phyloP scores from a whole-genome alignment of 2,888 invertebrate species.

The Odontomyia ornata region DNA sequence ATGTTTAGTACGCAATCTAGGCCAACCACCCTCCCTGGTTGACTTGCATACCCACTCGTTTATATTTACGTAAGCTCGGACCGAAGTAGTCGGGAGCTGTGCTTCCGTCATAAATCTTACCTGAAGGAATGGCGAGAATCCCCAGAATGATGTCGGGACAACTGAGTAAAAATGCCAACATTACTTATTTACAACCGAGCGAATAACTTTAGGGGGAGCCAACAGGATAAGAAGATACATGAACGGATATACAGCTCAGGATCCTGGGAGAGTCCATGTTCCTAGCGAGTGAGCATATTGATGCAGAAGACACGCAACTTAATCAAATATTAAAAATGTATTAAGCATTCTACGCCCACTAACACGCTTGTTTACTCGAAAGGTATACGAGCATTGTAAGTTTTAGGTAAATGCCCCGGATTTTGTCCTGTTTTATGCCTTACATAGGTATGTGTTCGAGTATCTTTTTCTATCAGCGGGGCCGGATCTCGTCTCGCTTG shows the following conservation, averaged over 20 bases:
- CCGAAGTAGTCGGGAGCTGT: neutral
- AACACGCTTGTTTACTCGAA: neutral
- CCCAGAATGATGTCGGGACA: slow-evolving; percentile 5
- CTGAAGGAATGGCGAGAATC: neutral
- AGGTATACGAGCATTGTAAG: neutral
- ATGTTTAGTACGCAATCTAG: slow-evolving; percentile 18
- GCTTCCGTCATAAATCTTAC: slow-evolving; percentile 21
- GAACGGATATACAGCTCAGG: neutral
- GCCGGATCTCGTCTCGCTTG: neutral
- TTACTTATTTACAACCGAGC: slow-evolving; percentile 8
- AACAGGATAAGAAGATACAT: neutral
- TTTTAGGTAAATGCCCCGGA: neutral
- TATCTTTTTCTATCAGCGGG: slow-evolving; percentile 3
- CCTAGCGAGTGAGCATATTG: neutral
- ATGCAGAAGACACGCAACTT: slow-evolving; percentile 6
- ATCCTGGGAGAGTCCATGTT: neutral
- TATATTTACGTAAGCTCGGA: neutral
- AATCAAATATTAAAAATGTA: slow-evolving; percentile 34
- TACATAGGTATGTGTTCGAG: neutral
- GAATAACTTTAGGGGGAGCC: slow-evolving; percentile 15
- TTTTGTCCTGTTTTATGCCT: neutral
- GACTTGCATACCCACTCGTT: neutral
- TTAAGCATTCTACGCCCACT: slow-evolving; percentile 21
- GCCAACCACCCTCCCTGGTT: neutral
- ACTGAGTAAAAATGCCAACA: neutral